Evolutionary conservation across 1,140 invertebrate genomes (phyloP).

Genomic region (Battus philenor): DNA sequence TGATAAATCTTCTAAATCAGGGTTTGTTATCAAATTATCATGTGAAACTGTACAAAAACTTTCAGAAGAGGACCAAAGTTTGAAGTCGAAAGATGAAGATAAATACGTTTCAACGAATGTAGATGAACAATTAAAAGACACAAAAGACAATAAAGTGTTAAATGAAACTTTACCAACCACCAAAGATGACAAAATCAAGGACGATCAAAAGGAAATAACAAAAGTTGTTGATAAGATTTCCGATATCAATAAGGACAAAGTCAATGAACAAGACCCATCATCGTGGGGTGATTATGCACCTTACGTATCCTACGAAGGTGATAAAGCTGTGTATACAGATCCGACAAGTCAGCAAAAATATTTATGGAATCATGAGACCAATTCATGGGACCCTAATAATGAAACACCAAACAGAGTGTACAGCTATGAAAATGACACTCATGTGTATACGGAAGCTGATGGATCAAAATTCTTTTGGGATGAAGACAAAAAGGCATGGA

Average conservation of each 20-base stretch:
- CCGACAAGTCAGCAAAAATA: slow-evolving; percentile 81
- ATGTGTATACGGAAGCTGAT: slow-evolving; percentile 91
- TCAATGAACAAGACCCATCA: slow-evolving; percentile 6
- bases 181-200: background rate
- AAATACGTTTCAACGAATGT: background rate
- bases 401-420: slow-evolving; percentile 70
- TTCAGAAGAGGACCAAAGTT: slow-evolving; percentile 42
- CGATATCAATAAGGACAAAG: background rate
- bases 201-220: slow-evolving; percentile 6
- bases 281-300: slow-evolving; percentile 58
- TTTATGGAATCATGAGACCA: slow-evolving; percentile 79
- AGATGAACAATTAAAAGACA: background rate
- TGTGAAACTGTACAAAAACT: slow-evolving; percentile 65
- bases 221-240: slow-evolving; percentile 4
- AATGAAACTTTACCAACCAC: background rate
- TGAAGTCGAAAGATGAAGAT: slow-evolving; percentile 17
- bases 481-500: slow-evolving; percentile 92
- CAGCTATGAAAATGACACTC: slow-evolving; percentile 86
- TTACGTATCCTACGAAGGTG: slow-evolving; percentile 79
- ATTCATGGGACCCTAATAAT: slow-evolving; percentile 78
- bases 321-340: slow-evolving; percentile 85
- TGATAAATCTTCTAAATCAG: slow-evolving; percentile 47
- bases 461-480: slow-evolving; percentile 96
- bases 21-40: slow-evolving; percentile 68
- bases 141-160: background rate